Evolutionary conservation across 2,888 invertebrate species (phyloP), one percentile per base, ranked within the genome.

Genomic region (Erannis defoliaria): DNA sequence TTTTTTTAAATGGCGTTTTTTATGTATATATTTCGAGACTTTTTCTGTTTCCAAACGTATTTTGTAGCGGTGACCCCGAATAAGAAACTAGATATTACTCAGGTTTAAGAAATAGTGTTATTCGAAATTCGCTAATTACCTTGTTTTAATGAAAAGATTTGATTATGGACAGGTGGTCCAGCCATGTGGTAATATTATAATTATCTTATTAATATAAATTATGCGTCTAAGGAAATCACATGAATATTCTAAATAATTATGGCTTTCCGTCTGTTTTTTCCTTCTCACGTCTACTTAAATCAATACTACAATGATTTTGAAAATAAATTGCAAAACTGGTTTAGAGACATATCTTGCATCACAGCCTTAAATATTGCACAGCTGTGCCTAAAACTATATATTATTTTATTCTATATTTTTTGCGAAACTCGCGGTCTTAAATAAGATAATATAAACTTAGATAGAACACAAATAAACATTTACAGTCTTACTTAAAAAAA

Each of bases 1-100:
- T 49, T 51, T 40, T 51, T 55, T 55, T 40, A 63, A 62, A 68
- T 62, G 37, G 48, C 46, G 35, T 62, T 56, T 57, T 60, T 57
- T 55, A 65, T 60, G 62, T 55, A 65, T 60, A 59, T 55, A 9
- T 45, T 23, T 38, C 55, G 37, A 33, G 45, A 18, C 26, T 49
- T 42, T 49, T 42, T 45, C 31, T 12, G 37, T 45, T 43, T n/a
- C n/a, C 19, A 45, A n/a, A 38, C 31, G 31, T 38, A 12, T 38
- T 48, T 49, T 18, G 54, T 48, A 48, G 33, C 18, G 18, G 9
- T 61, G 61, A 61, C 55, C 61, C 61, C 61, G 46, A 45, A 51
- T 40, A 12, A 4, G 26, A 49, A 46, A 26, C 54, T 16, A 38
- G 38, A 45, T 26, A 37, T 18, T n/a, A 18, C 5, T 10, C 26